Conservation (phyloP, 2,888 invertebrate genomes). For the Machimus rusticus region DNA sequence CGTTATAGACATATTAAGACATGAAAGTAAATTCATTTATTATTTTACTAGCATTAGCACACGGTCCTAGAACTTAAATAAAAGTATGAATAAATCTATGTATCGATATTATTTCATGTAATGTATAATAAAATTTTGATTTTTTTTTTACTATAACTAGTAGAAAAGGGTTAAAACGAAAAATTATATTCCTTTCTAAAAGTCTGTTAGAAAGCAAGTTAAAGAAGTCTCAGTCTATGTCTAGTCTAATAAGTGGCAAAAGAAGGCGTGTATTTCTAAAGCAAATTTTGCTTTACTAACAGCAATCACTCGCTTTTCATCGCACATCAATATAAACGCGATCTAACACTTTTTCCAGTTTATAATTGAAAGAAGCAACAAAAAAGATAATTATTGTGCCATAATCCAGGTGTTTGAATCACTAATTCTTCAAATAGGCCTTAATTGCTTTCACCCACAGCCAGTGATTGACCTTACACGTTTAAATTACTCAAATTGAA, state of each 20-base stretch:
- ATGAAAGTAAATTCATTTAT: too few species aligned
- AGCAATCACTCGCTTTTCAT: background rate
- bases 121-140: too few species aligned
- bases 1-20: too few species aligned
- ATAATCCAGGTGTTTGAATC: background rate
- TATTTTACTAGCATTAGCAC: too few species aligned
- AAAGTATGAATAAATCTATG: too few species aligned
- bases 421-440: background rate
- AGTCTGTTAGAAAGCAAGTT: too few species aligned
- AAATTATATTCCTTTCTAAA: too few species aligned
- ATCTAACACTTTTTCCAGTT: background rate
- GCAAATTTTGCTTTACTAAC: background rate
- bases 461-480: background rate
- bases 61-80: too few species aligned
- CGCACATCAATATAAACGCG: background rate
- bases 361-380: background rate
- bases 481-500: background rate
- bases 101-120: too few species aligned
- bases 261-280: background rate
- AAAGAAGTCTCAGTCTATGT: too few species aligned
- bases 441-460: background rate
- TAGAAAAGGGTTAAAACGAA: too few species aligned
- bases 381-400: background rate
- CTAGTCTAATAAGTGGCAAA: background rate
- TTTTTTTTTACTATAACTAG: too few species aligned